A percentile compares a stretch with the other conserved stretches of the same genome.
Conservation (phyloP, 1,140 invertebrate species). For the Diabrotica undecimpunctata region DNA sequence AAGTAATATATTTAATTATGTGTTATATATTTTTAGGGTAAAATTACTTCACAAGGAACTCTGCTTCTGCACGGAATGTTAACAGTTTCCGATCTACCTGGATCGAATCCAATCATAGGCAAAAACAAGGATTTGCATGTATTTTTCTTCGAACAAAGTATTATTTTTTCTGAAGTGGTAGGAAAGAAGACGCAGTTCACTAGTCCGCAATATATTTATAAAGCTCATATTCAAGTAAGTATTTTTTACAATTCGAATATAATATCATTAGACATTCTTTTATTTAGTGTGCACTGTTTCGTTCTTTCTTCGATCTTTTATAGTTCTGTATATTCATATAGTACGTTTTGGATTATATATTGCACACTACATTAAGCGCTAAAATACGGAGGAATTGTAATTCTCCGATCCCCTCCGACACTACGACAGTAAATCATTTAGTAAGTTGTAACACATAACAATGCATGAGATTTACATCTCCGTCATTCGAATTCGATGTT, state of each 20-base stretch:
- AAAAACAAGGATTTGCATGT: conserved; percentile 89
- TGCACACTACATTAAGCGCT: too few species aligned
- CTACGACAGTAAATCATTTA: too few species aligned
- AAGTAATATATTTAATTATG: background rate
- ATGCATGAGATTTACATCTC: too few species aligned
- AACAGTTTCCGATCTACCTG: conserved; percentile 70
- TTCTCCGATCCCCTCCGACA: too few species aligned
- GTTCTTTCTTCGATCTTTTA: background rate
- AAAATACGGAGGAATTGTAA: too few species aligned
- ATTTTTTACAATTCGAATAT: background rate
- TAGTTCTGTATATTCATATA: background rate
- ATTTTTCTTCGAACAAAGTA: conserved; percentile 97
- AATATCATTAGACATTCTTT: background rate
- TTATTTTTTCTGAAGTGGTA: conserved; percentile 93
- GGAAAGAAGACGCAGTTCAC: conserved; percentile 92
- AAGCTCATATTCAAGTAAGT: conserved; percentile 91
- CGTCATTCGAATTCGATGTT: too few species aligned
- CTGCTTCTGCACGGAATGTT: conserved; percentile 87
- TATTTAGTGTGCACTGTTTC: background rate
- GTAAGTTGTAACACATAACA: too few species aligned
- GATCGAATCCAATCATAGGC: conserved; percentile 54
- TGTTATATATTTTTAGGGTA: conserved; percentile 65
- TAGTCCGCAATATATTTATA: conserved; percentile 93
- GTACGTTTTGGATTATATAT: too few species aligned
- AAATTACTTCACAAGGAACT: conserved; percentile 96